These are phyloP conservation scores for Lysandra coridon DNA, from an alignment of 2,888 invertebrate genomes.

Conservation along the genomic window DNA sequence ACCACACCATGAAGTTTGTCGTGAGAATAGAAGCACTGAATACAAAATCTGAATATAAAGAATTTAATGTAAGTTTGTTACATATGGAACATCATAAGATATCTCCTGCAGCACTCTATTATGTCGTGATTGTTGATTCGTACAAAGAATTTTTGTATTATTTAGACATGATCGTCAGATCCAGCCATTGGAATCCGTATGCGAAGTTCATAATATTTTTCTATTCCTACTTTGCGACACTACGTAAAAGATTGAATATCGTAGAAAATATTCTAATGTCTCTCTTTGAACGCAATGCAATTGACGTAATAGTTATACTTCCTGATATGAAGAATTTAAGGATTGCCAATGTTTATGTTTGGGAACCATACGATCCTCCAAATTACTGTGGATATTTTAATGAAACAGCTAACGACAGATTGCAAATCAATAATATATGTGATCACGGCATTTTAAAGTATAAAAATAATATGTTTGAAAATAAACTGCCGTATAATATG, in stretches of 20 bases:
- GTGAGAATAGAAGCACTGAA: constrained; percentile 54
- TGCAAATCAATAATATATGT: constrained; percentile 58
- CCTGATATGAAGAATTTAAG: constrained; percentile 54
- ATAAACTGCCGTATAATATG: constrained; percentile 59
- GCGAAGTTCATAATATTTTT: constrained; percentile 62
- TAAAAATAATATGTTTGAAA: constrained; percentile 47
- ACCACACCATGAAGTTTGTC: constrained; percentile 48
- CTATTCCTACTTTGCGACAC: constrained; percentile 55
- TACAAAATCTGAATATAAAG: constrained; percentile 43
- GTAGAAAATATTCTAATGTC: constrained; percentile 58
- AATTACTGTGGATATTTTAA: constrained; percentile 62
- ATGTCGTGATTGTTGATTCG: constrained; percentile 56
- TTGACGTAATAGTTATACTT: constrained; percentile 56
- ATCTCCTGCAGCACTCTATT: constrained; percentile 56
- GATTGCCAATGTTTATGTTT: constrained; percentile 56
- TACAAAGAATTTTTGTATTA: constrained; percentile 55
- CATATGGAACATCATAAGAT: constrained; percentile 52
- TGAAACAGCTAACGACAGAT: constrained; percentile 57
- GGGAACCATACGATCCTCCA: constrained; percentile 68
- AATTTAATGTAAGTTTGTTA: constrained; percentile 41
- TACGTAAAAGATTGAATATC: constrained; percentile 42
- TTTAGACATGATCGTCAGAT: constrained; percentile 52
- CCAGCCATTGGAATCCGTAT: constrained; percentile 65
- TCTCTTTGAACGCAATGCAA: constrained; percentile 59
- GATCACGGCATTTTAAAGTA: constrained; percentile 53